Conservation (phyloP, 1,140 invertebrate species). For the Caenorhabditis inopinata region DNA sequence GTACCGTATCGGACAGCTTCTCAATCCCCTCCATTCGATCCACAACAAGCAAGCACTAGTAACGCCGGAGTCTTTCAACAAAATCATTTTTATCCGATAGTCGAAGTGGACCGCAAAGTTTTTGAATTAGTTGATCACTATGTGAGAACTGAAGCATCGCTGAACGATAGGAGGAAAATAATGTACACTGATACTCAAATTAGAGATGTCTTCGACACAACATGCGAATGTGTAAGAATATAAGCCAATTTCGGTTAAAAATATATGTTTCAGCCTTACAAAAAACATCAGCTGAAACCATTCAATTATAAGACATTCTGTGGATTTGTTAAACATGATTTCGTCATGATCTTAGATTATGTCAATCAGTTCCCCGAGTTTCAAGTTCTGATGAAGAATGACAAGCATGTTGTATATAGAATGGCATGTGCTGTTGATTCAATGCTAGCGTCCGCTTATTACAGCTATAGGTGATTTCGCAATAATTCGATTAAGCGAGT, state of each 20-base stretch:
- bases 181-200: constrained; percentile 45
- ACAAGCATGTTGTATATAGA: constrained; percentile 39
- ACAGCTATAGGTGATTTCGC: constrained; percentile 1
- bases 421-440: constrained; percentile 35
- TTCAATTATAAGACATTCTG: constrained; percentile 38
- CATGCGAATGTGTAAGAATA: constrained; percentile 40
- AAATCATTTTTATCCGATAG: background rate
- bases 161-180: constrained; percentile 45
- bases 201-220: constrained; percentile 39
- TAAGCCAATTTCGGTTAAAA: background rate
- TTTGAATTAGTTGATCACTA: constrained; percentile 13
- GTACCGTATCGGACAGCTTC: background rate
- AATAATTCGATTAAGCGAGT: background rate
- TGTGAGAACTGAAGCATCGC: constrained; percentile 38
- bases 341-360: constrained; percentile 46
- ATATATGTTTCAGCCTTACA: constrained; percentile 40
- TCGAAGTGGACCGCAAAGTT: background rate
- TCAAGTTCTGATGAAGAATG: background rate
- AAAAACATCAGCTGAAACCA: constrained; percentile 36
- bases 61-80: constrained; percentile 4
- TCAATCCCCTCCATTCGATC: constrained; percentile 12
- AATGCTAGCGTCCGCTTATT: constrained; percentile 32
- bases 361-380: constrained; percentile 41
- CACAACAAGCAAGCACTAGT: constrained; percentile 6
- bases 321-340: constrained; percentile 43